Evolutionary conservation across 2,888 invertebrate genomes (phyloP).

Genomic region (Tachina lurida): DNA sequence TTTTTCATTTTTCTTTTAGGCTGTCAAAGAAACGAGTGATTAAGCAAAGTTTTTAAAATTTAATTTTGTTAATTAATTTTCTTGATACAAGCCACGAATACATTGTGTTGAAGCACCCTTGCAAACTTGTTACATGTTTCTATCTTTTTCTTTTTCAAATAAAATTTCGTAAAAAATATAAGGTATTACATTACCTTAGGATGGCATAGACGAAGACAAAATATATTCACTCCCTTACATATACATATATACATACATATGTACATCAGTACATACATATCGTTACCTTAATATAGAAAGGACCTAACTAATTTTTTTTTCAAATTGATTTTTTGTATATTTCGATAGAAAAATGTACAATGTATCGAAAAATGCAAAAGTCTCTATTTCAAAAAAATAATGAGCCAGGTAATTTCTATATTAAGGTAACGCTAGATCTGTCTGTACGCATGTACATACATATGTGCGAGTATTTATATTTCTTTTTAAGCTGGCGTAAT

Average conservation of each 20-base stretch:
- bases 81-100: constrained; percentile 52
- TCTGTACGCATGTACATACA: too few species aligned
- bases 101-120: constrained; percentile 52
- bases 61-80: constrained; percentile 80
- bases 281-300: too few species aligned
- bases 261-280: too few species aligned
- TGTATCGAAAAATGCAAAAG: background rate
- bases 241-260: too few species aligned
- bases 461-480: background rate
- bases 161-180: constrained; percentile 37
- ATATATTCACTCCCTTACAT: too few species aligned
- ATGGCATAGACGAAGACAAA: background rate
- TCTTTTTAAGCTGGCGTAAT: constrained; percentile 50
- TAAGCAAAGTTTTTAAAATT: constrained; percentile 62
- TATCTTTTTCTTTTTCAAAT: constrained; percentile 4
- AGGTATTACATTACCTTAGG: constrained; percentile 31
- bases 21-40: background rate
- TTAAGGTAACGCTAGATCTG: too few species aligned
- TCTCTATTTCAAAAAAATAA: too few species aligned
- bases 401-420: too few species aligned
- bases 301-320: too few species aligned
- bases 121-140: constrained; percentile 6
- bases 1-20: background rate
- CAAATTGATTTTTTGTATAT: too few species aligned
- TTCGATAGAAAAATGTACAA: too few species aligned